Percentiles rank a stretch among this genome's conserved stretches.
Evolutionary conservation across 2,113 vertebrate species (phyloP).

Genomic region (Anoura caudifer): DNA sequence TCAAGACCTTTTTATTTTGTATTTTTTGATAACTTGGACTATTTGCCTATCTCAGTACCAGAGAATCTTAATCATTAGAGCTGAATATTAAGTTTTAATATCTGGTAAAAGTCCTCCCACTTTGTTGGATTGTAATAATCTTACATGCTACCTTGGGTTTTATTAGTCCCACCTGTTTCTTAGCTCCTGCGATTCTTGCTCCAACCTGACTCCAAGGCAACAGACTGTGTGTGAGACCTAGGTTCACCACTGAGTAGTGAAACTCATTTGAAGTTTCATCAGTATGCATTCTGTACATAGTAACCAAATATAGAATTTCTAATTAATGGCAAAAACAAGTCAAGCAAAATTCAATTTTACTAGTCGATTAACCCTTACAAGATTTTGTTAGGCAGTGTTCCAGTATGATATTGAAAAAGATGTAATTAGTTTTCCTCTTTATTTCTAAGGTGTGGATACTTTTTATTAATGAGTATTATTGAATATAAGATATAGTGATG

Average conservation of each 20-base stretch:
- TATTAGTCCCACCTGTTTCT: background rate
- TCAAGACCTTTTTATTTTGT: background rate
- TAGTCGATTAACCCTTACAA: background rate
- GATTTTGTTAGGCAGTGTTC: background rate
- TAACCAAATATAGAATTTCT: background rate
- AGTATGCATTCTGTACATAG: background rate
- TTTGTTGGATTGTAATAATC: background rate
- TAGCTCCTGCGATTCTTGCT: background rate
- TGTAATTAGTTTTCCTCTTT: background rate
- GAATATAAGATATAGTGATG: background rate
- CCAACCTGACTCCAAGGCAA: background rate
- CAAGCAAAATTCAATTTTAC: background rate
- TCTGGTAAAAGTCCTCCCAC: background rate
- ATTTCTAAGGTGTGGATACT: background rate
- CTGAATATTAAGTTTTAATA: background rate
- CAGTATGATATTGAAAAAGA: background rate
- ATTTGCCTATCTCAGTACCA: background rate
- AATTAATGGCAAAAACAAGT: background rate
- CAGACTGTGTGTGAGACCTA: background rate
- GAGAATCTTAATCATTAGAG: background rate
- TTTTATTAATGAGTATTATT: background rate
- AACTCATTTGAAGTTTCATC: too few relatives aligned
- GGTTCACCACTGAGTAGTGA: background rate
- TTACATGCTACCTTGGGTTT: background rate
- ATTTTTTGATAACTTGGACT: too few relatives aligned